Base-by-base conservation (phyloP, 2,888 invertebrate genomes). In the Pogonocherus hispidulus region DNA sequence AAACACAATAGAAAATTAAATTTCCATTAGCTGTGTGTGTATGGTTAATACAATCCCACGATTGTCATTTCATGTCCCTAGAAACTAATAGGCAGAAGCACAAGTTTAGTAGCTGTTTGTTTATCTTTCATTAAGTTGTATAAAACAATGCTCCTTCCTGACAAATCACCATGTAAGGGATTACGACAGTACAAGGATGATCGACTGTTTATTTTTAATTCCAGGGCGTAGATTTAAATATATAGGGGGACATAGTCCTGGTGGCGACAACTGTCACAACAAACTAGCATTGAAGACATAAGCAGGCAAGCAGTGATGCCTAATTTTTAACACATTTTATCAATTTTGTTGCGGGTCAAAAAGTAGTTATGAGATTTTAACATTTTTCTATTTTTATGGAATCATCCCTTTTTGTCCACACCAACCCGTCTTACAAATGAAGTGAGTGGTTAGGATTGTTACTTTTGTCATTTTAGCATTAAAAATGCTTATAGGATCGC, bases 171-270 rank as follows among this genome's bases (percentile, higher is more conserved):
- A 41, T n/a, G n/a, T 32, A 11, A n/a, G 32, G 27, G 49, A 51
- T 51, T 51, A 23, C 23, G 49, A 51, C 16, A 14, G 9, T 32
- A 14, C 1, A 18, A 52, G 32, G 32, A 52, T 27, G 52, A 22
- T 49, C 9, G n/a, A 27, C n/a, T 52, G 52, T 52, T 52, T 52
- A 35, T 52, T 52, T 52, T 52, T 27, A 52, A 52, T 52, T 52
- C 22, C 9, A 22, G 19, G 16, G 52, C 27, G 32, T 27, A 52
- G 32, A 22, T 22, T 49, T 22, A 27, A 22, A 32, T 32, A 22
- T n/a, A n/a, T 32, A 22, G 32, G 51, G 52, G 52, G 22, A 8
- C 27, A 32, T 35, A 19, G 23, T 19, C 16, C 14, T 27, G 51
- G 19, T 51, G 18, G 52, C 19, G 52, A 52, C 52, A 52, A 52